Base-by-base conservation (phyloP, 2,113 vertebrate species). In the Fregetta grallaria region DNA sequence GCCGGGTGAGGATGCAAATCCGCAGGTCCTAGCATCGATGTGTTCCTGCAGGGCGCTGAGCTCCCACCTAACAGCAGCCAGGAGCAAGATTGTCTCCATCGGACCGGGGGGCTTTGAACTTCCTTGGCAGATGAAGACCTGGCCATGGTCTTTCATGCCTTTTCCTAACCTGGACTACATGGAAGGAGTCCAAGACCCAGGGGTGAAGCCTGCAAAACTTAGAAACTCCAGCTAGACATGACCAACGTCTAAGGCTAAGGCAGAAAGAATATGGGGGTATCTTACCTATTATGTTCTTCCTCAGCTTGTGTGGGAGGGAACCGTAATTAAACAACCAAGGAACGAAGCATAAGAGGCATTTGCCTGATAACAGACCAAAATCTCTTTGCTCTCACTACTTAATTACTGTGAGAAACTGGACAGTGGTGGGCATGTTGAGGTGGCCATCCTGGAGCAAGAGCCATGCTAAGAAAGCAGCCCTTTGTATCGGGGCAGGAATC, bases 51-150 rank as follows among this genome's bases (percentile, higher is more conserved):
- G 25, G 25, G 25, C 2, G 4, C 63, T 36, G 63, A 36, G 13
- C 22, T 77, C 47, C 61, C 16, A 26, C 47, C 27, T 9, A 19
- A 13, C 15, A 50, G 32, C 38, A 53, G 40, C 52, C 45, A 22
- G 63, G 50, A 72, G 18, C 22, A 42, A 53, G 40, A 4, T 13
- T 20, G 25, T 32, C 59, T 40, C 59, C 25, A 3, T 15, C 1
- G 3, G 26, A 40, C 13, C 1, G 0, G 9, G 15, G 4, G 26
- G 52, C 44, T 12, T 32, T 8, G 1, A 19, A 13, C 38, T 36
- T 30, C 30, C 62, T 11, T 7, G 23, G 25, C 23, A n/a, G 44
- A 21, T 18, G 83, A 49, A 72, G 21, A 36, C 47, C 18, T 17
- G 47, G 38, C 13, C 7, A 2, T 12, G n/a, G 18, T 25, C 22